Percentiles rank a stretch among this genome's conserved stretches.
phyloP scores from a whole-genome alignment of 2,888 invertebrate genomes.

The Hirtodrosophila alboralis region DNA sequence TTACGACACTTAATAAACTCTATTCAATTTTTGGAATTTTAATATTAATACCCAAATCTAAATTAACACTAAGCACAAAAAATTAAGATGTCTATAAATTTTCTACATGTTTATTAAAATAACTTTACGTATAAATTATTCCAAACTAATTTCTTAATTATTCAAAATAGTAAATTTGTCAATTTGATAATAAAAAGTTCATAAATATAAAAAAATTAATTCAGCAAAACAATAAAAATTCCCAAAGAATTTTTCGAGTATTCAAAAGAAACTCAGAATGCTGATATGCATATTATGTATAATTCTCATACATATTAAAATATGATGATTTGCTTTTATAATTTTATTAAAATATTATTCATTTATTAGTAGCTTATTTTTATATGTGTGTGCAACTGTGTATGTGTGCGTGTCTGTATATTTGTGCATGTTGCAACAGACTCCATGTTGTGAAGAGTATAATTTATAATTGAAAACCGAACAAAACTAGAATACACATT shows the following conservation, averaged over 20 bases:
- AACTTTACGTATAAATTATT: not conserved
- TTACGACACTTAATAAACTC: too few relatives aligned
- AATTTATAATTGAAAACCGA: conserved; percentile 18
- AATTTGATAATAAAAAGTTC: too few relatives aligned
- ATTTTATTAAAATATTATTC: conserved; percentile 7
- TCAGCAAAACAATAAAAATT: not conserved
- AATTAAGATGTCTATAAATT: too few relatives aligned
- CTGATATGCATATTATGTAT: too few relatives aligned
- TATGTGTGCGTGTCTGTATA: conserved; percentile 43
- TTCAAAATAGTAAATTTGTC: too few relatives aligned
- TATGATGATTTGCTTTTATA: not conserved
- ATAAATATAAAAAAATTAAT: not conserved
- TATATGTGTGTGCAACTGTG: conserved; percentile 14
- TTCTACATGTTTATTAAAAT: not conserved
- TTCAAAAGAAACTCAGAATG: not conserved
- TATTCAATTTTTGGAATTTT: too few relatives aligned
- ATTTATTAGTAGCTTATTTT: conserved; percentile 6
- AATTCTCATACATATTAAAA: not conserved
- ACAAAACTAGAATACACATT: conserved; percentile 6
- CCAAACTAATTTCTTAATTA: not conserved
- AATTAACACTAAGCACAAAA: too few relatives aligned
- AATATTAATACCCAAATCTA: too few relatives aligned
- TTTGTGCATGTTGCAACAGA: conserved; percentile 80
- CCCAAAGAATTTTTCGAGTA: not conserved
- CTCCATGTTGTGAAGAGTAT: conserved; percentile 45